Percentiles rank a stretch among this genome's conserved stretches.
These are phyloP conservation scores for Gopherus evgoodei DNA, from an alignment of 2,113 vertebrate genomes.

Conservation along the genomic window DNA sequence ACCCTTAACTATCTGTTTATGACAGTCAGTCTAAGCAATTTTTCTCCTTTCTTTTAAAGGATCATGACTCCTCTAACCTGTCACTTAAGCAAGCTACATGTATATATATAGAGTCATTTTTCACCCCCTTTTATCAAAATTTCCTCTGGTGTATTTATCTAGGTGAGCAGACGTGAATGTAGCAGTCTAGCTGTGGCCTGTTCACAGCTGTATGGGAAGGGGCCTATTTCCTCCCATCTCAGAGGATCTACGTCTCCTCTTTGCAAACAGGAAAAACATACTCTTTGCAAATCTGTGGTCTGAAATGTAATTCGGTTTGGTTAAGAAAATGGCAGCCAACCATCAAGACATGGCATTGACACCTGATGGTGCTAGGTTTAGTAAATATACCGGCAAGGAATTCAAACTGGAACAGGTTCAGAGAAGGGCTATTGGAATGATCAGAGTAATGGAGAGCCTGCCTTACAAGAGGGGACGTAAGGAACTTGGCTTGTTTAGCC, in stretches of 20 bases:
- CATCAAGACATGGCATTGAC: not conserved
- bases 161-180: not conserved
- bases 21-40: not conserved
- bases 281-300: not conserved
- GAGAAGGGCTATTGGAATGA: not conserved
- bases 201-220: not conserved
- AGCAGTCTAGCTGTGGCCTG: not conserved
- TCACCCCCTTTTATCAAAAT: not conserved
- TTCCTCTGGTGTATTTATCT: not conserved
- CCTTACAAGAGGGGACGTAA: not conserved
- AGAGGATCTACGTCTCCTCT: rapidly evolving
- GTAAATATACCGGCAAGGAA: not conserved
- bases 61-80: not conserved
- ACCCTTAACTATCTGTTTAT: too few relatives aligned
- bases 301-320: not conserved
- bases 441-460: not conserved
- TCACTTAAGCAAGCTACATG: not conserved
- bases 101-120: not conserved
- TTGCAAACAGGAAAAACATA: not conserved
- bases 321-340: not conserved
- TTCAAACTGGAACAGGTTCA: too few relatives aligned
- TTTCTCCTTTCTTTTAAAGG: not conserved
- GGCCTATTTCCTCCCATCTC: not conserved
- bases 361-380: not conserved
- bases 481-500: too few relatives aligned